Evolutionary conservation across 2,797 vertebrate species (phyloP), one percentile per base, ranked within the genome.

Genomic region (Catharus ustulatus): DNA sequence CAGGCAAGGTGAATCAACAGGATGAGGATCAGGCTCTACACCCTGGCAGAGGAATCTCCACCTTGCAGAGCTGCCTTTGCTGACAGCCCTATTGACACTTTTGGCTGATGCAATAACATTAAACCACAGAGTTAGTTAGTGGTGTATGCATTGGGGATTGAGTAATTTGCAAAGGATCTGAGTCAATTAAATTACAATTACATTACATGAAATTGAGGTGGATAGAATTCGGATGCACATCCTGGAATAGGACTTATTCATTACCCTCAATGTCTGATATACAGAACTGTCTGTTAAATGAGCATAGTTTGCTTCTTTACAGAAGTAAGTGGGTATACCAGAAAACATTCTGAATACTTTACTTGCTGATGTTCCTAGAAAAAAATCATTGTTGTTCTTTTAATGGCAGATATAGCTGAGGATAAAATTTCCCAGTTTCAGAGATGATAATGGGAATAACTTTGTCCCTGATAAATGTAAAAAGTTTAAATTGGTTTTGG

Each of bases 141-240:
- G 42, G 15, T 58, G 48, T 62, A 55, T 22, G 58, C 57, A 20
- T 19, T 59, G 43, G 3, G 8, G 48, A 84, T 24, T 80, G 49
- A 87, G 82, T 89, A 80, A 93, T 93, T 94, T 92, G 80, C 66
- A 92, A 91, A 88, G 43, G 15, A 88, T 64, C 32, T 15, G 38
- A 90, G 77, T 72, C 45, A 87, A 90, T 93, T 90, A 93, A 93
- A 93, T 68, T 52, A 32, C 54, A 91, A n/a, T 88, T 90, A 55
- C 40, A 75, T 72, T 49, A 88, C 59, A 84, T 68, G 57, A 86
- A 92, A 84, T 49, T 59, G 49, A 61, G 55, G 54, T 34, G 22
- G 76, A 68, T 84, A 78, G 68, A 89, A 95, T 90, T 93, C 79
- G 84, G 49, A 88, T 58, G 72, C n/a, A 88, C 66, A 54, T 59